These are phyloP conservation scores for Ia io DNA, from an alignment of 2,113 vertebrate species.

Conservation along the genomic window DNA sequence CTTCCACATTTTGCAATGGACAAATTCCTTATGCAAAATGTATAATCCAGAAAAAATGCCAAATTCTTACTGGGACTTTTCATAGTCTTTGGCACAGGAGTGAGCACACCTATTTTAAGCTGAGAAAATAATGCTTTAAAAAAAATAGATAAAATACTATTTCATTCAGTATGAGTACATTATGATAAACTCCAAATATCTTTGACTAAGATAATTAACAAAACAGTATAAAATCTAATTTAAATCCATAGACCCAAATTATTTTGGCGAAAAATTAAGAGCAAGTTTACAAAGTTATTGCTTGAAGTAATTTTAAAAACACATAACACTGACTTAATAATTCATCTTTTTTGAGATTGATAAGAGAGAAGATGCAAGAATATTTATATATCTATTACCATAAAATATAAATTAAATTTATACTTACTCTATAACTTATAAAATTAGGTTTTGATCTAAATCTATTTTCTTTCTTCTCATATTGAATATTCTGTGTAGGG, in stretches of 20 bases:
- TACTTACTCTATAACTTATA: background rate
- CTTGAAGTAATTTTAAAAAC: conserved; percentile 33
- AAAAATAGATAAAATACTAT: background rate
- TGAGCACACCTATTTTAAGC: conserved; percentile 29
- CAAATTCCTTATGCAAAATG: conserved; percentile 41
- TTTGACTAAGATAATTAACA: conserved; percentile 28
- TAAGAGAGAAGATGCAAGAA: conserved; percentile 19
- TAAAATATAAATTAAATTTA: background rate
- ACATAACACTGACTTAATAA: background rate
- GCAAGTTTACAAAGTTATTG: background rate
- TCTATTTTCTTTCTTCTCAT: conserved; percentile 36
- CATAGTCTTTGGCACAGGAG: conserved; percentile 7
- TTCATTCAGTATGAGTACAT: background rate
- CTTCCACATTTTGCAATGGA: background rate
- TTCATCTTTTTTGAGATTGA: background rate
- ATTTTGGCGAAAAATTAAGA: background rate
- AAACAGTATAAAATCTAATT: background rate
- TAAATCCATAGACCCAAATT: background rate
- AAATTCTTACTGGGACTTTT: conserved; percentile 22
- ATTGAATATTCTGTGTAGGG: background rate
- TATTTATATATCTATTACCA: background rate
- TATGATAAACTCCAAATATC: background rate
- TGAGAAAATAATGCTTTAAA: background rate
- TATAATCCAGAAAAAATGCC: conserved; percentile 15
- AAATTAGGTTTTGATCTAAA: conserved; percentile 8